A percentile compares a stretch with the other conserved stretches of the same genome.
Evolutionary conservation across 2,113 vertebrate species (phyloP).

Genomic region (Toxostoma redivivum): DNA sequence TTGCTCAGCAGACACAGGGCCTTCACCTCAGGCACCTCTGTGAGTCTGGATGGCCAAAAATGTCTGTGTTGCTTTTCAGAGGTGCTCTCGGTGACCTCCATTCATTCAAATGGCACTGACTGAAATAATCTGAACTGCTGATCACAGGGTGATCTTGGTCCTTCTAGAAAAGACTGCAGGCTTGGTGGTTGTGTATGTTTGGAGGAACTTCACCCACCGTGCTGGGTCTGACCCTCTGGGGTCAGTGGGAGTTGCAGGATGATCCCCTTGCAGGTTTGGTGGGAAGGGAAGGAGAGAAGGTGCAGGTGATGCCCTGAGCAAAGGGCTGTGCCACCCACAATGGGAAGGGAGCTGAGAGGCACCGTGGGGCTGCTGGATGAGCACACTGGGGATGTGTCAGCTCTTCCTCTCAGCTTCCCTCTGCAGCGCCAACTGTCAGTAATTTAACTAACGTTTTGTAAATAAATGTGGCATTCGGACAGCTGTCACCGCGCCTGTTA

Average conservation of each 20-base stretch:
- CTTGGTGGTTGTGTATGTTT: fast-evolving
- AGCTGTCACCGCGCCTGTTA: conserved; percentile 72
- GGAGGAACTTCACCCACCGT: not conserved
- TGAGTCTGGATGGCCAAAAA: too few relatives aligned
- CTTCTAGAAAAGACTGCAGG: not conserved
- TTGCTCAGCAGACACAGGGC: not conserved
- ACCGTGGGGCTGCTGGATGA: not conserved
- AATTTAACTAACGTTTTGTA: conserved; percentile 77
- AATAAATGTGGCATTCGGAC: conserved; percentile 76
- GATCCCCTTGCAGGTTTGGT: fast-evolving
- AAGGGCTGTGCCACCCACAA: not conserved
- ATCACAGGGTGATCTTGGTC: not conserved
- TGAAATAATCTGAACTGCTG: not conserved
- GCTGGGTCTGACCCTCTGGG: not conserved
- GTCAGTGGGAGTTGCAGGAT: fast-evolving
- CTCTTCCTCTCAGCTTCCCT: conserved; percentile 63
- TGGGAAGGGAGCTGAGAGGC: not conserved
- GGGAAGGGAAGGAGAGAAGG: not conserved
- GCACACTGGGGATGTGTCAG: conserved; percentile 49
- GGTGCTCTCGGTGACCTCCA: not conserved
- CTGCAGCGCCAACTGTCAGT: conserved; percentile 69
- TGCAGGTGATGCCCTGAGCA: not conserved
- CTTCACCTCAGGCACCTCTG: not conserved
- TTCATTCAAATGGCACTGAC: not conserved
- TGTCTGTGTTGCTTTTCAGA: too few relatives aligned